phyloP scores from a whole-genome alignment of 64 coral and sea anemone species.

The Anthopleura sola region DNA sequence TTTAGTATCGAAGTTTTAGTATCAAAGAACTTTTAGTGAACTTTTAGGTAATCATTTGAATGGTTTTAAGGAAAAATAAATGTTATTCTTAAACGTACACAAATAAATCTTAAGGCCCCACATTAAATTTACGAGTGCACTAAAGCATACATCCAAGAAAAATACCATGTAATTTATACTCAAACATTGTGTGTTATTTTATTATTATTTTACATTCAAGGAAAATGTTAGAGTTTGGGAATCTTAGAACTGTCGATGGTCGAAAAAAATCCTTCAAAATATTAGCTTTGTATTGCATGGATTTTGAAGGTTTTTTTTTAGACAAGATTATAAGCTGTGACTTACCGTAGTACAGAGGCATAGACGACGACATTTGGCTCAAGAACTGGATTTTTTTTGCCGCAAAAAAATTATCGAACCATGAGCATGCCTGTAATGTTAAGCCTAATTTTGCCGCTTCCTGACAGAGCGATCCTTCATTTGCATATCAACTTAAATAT shows the following conservation, averaged over 20 bases:
- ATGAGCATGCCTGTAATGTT: not conserved
- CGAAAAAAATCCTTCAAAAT: not conserved
- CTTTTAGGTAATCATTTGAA: not conserved
- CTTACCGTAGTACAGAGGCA: slow-evolving; percentile 23
- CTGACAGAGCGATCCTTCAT: not conserved
- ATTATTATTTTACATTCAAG: not conserved
- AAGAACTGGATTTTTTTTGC: not conserved
- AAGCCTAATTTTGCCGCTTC: not conserved
- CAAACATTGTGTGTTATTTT: not conserved
- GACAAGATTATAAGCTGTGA: not conserved
- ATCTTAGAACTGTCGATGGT: not conserved
- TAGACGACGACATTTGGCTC: not conserved
- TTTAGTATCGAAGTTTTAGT: no score
- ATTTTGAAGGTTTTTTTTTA: not conserved
- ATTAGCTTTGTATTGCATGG: not conserved
- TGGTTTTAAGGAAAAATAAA: not conserved
- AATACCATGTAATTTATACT: not conserved
- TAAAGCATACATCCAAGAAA: not conserved
- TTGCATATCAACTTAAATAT: slow-evolving; percentile 5
- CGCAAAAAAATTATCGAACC: not conserved
- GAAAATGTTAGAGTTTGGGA: not conserved
- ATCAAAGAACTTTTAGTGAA: no score
- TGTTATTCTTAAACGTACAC: not conserved
- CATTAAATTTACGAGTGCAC: not conserved
- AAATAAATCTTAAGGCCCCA: not conserved